Conservation (phyloP, 2,888 invertebrate species). For the Melieria crassipennis region DNA sequence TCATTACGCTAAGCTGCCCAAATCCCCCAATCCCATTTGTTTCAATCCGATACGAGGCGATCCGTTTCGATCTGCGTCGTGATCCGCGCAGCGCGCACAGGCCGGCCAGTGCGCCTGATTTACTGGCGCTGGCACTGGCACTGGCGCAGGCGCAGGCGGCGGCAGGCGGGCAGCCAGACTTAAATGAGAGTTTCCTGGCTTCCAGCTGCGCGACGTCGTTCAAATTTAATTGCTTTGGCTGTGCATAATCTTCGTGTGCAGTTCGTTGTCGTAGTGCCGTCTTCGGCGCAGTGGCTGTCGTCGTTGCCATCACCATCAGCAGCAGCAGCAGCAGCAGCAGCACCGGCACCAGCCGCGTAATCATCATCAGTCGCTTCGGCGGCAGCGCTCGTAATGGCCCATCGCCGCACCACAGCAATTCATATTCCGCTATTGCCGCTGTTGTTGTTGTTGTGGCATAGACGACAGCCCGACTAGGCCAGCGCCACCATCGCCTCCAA, state of each 20-base stretch:
- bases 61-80: background rate
- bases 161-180: constrained; percentile 40
- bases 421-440: too few relatives aligned
- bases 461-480: background rate
- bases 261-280: constrained; percentile 24
- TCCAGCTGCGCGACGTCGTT: constrained; percentile 64
- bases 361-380: constrained; percentile 13
- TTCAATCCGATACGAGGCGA: constrained; percentile 14
- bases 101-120: constrained; percentile 14
- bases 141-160: background rate
- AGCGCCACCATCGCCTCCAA: constrained; percentile 47
- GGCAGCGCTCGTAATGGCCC: background rate
- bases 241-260: constrained; percentile 45
- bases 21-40: constrained; percentile 10
- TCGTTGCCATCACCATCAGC: constrained; percentile 28
- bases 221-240: constrained; percentile 64
- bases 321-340: background rate
- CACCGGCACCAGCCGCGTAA: background rate
- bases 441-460: too few relatives aligned
- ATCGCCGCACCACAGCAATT: too few relatives aligned
- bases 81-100: background rate
- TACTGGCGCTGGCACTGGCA: too few relatives aligned
- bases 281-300: constrained; percentile 27
- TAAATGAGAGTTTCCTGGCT: constrained; percentile 67
- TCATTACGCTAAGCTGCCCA: constrained; percentile 21